Evolutionary conservation across 1,140 invertebrate genomes (phyloP).

Genomic region (Drosophila eugracilis): DNA sequence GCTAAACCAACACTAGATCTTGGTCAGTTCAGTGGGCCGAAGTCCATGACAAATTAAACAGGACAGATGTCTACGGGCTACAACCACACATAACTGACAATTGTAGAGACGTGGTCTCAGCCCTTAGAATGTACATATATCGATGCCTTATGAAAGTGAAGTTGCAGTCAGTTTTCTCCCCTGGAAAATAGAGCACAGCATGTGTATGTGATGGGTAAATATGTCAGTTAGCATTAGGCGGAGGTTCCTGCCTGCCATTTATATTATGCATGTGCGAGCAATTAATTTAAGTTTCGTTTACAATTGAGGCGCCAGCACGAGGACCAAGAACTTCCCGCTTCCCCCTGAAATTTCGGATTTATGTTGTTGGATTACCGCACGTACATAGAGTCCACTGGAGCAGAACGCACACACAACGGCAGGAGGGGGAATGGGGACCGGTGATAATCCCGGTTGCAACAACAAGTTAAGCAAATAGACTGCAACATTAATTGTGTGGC

Average conservation of each 20-base stretch:
- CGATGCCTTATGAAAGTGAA: conserved; percentile 67
- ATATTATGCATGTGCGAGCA: conserved; percentile 80
- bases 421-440: conserved; percentile 23
- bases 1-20: conserved; percentile 61
- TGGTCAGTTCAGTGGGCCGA: conserved; percentile 44
- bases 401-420: conserved; percentile 51
- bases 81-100: conserved; percentile 52
- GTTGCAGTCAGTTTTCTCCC: conserved; percentile 22
- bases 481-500: conserved; percentile 83
- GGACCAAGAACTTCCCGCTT: conserved; percentile 1
- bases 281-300: conserved; percentile 82
- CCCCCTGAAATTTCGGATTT: conserved; percentile 69
- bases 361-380: conserved; percentile 77
- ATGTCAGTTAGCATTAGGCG: conserved; percentile 78
- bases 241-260: conserved; percentile 57
- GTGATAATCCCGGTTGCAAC: conserved; percentile 46
- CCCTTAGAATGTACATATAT: conserved; percentile 53
- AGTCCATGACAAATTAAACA: conserved; percentile 66
- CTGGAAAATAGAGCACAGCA: conserved; percentile 3
- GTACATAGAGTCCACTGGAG: conserved; percentile 60
- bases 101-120: conserved; percentile 54
- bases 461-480: conserved; percentile 82
- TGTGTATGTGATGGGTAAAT: conserved; percentile 64
- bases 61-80: conserved; percentile 28
- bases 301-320: conserved; percentile 64